phyloP scores from a whole-genome alignment of 2,113 vertebrate genomes.

The Felis chaus region DNA sequence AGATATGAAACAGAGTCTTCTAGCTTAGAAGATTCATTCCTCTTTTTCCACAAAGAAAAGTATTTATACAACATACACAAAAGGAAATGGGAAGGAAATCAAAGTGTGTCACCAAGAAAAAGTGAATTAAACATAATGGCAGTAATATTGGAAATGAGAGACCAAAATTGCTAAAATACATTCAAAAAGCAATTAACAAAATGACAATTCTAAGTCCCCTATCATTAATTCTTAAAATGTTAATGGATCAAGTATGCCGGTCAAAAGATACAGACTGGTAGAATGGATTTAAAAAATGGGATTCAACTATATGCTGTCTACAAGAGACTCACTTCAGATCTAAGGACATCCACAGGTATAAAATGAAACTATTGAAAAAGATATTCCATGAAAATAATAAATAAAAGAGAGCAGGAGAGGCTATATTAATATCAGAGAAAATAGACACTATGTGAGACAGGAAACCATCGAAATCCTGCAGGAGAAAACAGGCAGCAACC shows the following conservation, averaged over 20 bases:
- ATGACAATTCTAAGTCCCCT: not conserved
- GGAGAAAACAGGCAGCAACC: no score
- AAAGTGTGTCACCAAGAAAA: not conserved
- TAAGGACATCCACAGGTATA: not conserved
- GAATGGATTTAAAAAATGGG: not conserved
- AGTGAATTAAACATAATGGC: not conserved
- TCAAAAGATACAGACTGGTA: not conserved
- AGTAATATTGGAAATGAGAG: not conserved
- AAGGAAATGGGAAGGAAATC: not conserved
- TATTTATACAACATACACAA: not conserved
- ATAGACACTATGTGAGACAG: not conserved
- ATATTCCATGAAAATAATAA: not conserved
- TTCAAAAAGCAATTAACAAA: not conserved
- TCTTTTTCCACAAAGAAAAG: not conserved
- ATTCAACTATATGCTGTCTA: not conserved
- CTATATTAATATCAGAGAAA: not conserved
- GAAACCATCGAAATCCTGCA: no score
- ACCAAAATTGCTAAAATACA: not conserved
- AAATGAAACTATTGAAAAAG: not conserved
- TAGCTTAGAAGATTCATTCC: not conserved
- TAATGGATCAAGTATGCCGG: not conserved
- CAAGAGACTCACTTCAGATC: not conserved
- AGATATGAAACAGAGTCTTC: not conserved
- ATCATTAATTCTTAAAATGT: not conserved
- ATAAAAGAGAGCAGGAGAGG: not conserved